Percentiles rank a stretch among this genome's conserved stretches.
Evolutionary conservation across 2,113 vertebrate species (phyloP).

Genomic region (Chloropsis cyanopogon): DNA sequence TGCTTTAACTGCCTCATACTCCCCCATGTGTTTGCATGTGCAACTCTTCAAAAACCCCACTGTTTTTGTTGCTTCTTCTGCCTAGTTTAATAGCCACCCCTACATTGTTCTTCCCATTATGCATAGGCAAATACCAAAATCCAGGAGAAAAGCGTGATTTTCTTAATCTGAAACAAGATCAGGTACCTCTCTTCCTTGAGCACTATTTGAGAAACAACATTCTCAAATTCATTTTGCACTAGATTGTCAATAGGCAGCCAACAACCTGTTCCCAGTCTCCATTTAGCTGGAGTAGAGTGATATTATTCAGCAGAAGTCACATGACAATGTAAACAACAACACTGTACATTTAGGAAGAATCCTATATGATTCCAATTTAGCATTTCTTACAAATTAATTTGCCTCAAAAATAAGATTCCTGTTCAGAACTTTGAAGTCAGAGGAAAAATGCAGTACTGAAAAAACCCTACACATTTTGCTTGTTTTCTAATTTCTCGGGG

Average conservation of each 20-base stretch:
- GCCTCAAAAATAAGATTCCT: not conserved
- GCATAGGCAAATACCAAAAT: not conserved
- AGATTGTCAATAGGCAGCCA: not conserved
- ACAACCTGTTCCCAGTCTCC: not conserved
- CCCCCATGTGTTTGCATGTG: not conserved
- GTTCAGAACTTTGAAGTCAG: not conserved
- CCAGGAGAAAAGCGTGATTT: not conserved
- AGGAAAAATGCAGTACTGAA: not conserved
- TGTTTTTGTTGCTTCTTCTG: not conserved
- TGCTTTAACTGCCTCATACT: not conserved
- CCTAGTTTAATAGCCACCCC: not conserved
- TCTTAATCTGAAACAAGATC: not conserved
- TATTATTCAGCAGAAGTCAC: not conserved
- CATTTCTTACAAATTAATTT: not conserved
- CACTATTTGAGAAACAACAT: not conserved
- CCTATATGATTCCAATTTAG: not conserved
- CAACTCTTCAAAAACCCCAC: not conserved
- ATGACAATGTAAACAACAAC: not conserved
- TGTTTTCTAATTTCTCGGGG: not conserved
- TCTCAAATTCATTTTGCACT: not conserved
- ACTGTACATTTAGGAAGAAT: not conserved
- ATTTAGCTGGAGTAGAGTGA: not conserved
- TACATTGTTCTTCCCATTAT: not conserved
- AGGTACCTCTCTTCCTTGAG: not conserved
- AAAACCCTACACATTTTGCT: rapidly evolving